Percentiles rank a stretch among this genome's conserved stretches.
Conservation (phyloP, 2,797 vertebrate genomes). For the Bradypodion pumilum region DNA sequence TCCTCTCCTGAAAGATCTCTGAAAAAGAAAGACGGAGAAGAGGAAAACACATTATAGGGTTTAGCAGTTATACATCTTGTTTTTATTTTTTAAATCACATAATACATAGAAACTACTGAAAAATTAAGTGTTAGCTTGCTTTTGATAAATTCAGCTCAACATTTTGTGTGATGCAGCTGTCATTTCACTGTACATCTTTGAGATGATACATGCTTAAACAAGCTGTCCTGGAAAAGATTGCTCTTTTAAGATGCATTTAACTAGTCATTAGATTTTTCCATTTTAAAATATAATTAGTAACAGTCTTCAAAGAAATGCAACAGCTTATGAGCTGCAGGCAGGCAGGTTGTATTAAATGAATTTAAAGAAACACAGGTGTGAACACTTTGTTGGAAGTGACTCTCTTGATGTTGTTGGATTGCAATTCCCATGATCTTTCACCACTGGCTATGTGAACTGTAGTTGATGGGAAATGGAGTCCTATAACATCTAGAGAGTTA, state of each 20-base stretch:
- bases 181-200: slow-evolving; percentile 61
- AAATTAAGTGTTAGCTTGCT: slow-evolving; percentile 53
- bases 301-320: background rate
- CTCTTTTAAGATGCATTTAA: slow-evolving; percentile 39
- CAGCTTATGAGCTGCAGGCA: background rate
- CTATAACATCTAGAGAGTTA: too few species aligned
- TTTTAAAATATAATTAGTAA: slow-evolving; percentile 55
- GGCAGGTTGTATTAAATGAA: background rate
- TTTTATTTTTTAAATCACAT: slow-evolving; percentile 28
- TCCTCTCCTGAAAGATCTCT: slow-evolving; percentile 52
- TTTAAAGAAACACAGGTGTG: background rate
- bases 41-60: slow-evolving; percentile 41
- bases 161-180: slow-evolving; percentile 50
- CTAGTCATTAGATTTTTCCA: slow-evolving; percentile 41
- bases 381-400: background rate
- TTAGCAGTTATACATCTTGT: slow-evolving; percentile 40
- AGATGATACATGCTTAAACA: slow-evolving; percentile 57
- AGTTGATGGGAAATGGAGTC: background rate
- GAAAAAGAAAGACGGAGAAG: background rate
- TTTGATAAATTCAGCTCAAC: slow-evolving; percentile 64
- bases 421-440: background rate
- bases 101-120: slow-evolving; percentile 10
- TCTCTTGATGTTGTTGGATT: background rate
- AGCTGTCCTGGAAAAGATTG: slow-evolving; percentile 49
- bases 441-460: background rate